phyloP scores from a whole-genome alignment of 2,113 vertebrate genomes.

The Ailurus styani region DNA sequence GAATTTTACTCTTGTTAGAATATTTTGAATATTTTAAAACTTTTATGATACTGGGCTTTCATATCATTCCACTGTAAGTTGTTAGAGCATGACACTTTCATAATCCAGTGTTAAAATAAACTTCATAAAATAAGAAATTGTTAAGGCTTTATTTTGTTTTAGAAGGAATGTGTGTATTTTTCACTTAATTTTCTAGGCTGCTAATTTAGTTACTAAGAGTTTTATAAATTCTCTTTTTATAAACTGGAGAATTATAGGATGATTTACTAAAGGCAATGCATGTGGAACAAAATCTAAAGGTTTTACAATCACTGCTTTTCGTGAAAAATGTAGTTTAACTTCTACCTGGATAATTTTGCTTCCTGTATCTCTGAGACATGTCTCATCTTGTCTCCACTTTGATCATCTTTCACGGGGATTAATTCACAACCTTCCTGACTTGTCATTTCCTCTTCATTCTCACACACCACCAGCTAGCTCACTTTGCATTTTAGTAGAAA shows the following conservation, averaged over 20 bases:
- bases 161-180: background rate
- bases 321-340: background rate
- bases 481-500: background rate
- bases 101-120: background rate
- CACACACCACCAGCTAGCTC: background rate
- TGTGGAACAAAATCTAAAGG: background rate
- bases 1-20: background rate
- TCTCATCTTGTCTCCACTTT: background rate
- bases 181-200: background rate
- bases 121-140: background rate
- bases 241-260: background rate
- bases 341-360: background rate
- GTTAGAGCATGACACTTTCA: slow-evolving; percentile 16
- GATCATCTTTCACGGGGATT: background rate
- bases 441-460: background rate
- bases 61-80: background rate
- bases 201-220: background rate
- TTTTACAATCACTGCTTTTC: background rate
- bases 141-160: slow-evolving; percentile 28
- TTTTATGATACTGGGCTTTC: background rate
- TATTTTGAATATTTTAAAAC: background rate
- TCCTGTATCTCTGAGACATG: background rate
- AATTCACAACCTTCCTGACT: background rate
- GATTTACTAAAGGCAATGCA: background rate
- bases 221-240: background rate